Evolutionary conservation across 2,888 invertebrate genomes (phyloP), one percentile per base, ranked within the genome.

Genomic region (Hydriomena furcata): DNA sequence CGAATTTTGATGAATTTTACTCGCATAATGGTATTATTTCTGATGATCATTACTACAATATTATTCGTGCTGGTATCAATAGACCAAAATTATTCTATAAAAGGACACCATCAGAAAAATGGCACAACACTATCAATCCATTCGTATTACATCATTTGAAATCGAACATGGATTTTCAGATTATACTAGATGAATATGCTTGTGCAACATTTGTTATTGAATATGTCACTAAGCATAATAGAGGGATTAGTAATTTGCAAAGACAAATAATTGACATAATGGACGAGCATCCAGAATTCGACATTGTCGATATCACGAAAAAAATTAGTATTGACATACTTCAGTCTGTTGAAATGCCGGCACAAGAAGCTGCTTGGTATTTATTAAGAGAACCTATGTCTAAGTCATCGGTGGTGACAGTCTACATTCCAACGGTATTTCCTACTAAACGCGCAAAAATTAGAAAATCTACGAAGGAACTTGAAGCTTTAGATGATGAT

Each of bases 131-230:
- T 17, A 82, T 81, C 50, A 82, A 82, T 61, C 82, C 80, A 44
- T 81, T 73, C 28, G 52, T 27, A n/a, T 81, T 73, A 1, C 52
- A 70, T 54, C 12, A 53, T 41, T 24, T 79, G 6, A 48, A 65
- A 52, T 79, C 77, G 0, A 79, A 82, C 52, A 79, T 63, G 47
- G 79, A 82, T 61, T 48, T 83, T 47, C 79, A 80, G 41, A 63
- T 78, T 30, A 80, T 83, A 1, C 42, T 35, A 13, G 83, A 84
- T 6, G 78, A 81, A 56, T 81, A 81, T 64, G 59, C 73, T 7
- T 84, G 82, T 61, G 81, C 82, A 0, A 44, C 62, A 1, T 83
- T 80, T 48, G 76, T 85, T 10, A 76, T 73, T 25, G 80, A 83
- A 38, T 82, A 79, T 62, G 68, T 80, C 0, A 83, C 79, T 60